Conservation (phyloP, 2,113 vertebrate genomes). For the Mastomys natalensis region DNA sequence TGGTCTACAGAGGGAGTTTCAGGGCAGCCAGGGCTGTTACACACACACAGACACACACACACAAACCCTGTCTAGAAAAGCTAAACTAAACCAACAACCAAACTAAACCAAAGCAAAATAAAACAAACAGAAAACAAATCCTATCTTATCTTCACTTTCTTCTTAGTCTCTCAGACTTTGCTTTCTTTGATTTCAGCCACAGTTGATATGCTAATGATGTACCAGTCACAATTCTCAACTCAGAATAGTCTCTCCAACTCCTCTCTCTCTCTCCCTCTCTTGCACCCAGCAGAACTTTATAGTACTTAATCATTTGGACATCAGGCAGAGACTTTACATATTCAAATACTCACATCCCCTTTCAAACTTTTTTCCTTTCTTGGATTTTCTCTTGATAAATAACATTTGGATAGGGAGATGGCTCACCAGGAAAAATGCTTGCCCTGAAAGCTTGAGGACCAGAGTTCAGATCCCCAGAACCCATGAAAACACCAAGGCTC, state of each 20-base stretch:
- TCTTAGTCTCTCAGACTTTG: not conserved
- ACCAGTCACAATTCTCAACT: not conserved
- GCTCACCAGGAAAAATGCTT: not conserved
- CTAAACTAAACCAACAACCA: not conserved
- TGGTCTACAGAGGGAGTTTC: too few species aligned
- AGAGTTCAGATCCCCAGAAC: not conserved
- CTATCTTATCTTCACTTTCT: not conserved
- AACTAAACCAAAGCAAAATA: too few species aligned
- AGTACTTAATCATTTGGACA: not conserved
- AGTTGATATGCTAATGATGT: not conserved
- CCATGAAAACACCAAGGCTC: not conserved
- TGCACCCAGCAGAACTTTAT: not conserved
- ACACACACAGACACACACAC: too few species aligned
- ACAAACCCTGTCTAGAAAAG: not conserved
- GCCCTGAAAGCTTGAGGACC: not conserved
- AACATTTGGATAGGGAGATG: not conserved
- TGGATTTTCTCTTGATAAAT: slow-evolving; percentile 28
- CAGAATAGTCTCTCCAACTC: not conserved
- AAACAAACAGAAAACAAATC: not conserved
- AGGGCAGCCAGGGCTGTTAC: too few species aligned
- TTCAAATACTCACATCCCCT: not conserved
- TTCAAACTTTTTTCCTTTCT: not conserved
- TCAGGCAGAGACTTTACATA: not conserved
- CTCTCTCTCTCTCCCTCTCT: not conserved
- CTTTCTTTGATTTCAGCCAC: not conserved